These are phyloP conservation scores for Botia almorhae DNA, from an alignment of 2,797 vertebrate genomes.

Conservation along the genomic window DNA sequence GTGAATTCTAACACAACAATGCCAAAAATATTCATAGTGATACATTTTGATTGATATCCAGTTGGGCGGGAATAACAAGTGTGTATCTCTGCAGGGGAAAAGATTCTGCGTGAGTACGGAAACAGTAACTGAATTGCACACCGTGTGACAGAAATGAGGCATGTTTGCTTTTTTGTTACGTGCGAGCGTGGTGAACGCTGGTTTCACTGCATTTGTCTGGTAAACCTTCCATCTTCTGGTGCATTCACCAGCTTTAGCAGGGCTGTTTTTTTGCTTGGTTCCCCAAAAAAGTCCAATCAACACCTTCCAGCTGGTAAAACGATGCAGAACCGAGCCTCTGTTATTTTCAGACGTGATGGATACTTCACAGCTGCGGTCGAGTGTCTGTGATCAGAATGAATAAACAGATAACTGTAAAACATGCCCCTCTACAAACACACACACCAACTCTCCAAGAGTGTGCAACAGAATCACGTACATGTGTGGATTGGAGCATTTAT, in stretches of 20 bases:
- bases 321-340: slow-evolving; percentile 78
- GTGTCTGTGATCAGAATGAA: slow-evolving; percentile 66
- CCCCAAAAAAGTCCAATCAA: slow-evolving; percentile 68
- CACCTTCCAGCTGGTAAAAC: slow-evolving; percentile 78
- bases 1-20: slow-evolving; percentile 80
- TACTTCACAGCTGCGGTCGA: slow-evolving; percentile 78
- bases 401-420: slow-evolving; percentile 67
- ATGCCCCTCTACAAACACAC: slow-evolving; percentile 60
- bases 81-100: slow-evolving; percentile 40
- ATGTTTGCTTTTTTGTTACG: slow-evolving; percentile 46
- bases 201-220: slow-evolving; percentile 54
- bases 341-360: slow-evolving; percentile 78
- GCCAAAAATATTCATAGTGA: slow-evolving; percentile 77
- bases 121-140: slow-evolving; percentile 43
- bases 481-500: neutral
- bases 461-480: slow-evolving; percentile 44
- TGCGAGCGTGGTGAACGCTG: slow-evolving; percentile 44
- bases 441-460: slow-evolving; percentile 51
- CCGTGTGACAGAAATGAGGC: slow-evolving; percentile 51
- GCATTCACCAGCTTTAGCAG: slow-evolving; percentile 58
- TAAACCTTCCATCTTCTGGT: slow-evolving; percentile 57
- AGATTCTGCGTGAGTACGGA: slow-evolving; percentile 39
- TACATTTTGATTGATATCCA: slow-evolving; percentile 83
- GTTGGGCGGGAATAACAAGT: slow-evolving; percentile 65
- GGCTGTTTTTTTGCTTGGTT: slow-evolving; percentile 59